Percentiles rank a stretch among this genome's conserved stretches.
These are phyloP conservation scores for Euglossa dilemma DNA, from an alignment of 1,140 invertebrate genomes.

Conservation along the genomic window DNA sequence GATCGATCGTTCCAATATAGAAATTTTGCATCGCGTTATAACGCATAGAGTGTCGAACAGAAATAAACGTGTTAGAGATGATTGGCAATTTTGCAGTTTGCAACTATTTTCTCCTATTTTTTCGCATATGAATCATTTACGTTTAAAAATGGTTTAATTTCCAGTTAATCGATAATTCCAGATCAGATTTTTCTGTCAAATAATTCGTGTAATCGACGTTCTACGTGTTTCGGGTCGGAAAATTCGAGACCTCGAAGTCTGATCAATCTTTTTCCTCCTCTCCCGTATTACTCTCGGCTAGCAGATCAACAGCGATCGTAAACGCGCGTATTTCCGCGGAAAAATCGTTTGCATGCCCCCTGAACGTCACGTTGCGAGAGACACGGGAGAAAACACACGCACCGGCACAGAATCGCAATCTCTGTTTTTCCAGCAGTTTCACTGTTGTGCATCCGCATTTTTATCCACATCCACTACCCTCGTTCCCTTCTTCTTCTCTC, in stretches of 20 bases:
- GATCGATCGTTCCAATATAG: too few relatives aligned
- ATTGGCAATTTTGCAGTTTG: too few relatives aligned
- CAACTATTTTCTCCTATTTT: too few relatives aligned
- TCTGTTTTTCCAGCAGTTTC: constrained; percentile 29
- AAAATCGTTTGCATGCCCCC: constrained; percentile 53
- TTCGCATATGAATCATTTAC: too few relatives aligned
- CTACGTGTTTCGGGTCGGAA: background rate
- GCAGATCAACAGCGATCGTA: constrained; percentile 23
- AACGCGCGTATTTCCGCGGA: constrained; percentile 18
- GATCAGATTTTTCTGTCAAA: too few relatives aligned
- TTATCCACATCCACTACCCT: too few relatives aligned
- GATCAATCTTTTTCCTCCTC: background rate
- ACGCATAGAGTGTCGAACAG: too few relatives aligned
- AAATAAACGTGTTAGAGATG: too few relatives aligned
- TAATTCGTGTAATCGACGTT: too few relatives aligned
- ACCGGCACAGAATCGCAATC: constrained; percentile 19
- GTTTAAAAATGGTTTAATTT: too few relatives aligned
- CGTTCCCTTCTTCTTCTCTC: constrained; percentile 2
- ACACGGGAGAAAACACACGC: constrained; percentile 41
- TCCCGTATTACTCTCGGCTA: background rate
- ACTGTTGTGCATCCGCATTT: constrained; percentile 55
- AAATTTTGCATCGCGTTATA: too few relatives aligned
- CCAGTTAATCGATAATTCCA: too few relatives aligned
- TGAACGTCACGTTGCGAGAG: constrained; percentile 2
- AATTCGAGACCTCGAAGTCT: background rate